A percentile compares a stretch with the other conserved stretches of the same genome.
Evolutionary conservation across 2,797 vertebrate genomes (phyloP).

Genomic region (Catamblyrhynchus diadema): DNA sequence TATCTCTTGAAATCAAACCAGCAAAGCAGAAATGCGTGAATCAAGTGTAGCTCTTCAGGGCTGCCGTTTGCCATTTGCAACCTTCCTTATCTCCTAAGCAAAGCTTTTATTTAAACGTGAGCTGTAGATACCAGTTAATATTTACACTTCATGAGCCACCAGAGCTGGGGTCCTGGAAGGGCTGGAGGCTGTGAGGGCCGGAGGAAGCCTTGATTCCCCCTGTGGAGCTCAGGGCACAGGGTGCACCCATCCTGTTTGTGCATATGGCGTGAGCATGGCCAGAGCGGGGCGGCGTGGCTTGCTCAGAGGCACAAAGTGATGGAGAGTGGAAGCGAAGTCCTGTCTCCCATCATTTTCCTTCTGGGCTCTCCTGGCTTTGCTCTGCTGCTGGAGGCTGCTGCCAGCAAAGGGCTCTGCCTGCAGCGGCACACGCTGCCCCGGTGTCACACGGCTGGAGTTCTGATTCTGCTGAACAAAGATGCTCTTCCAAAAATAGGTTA

Average conservation of each 20-base stretch:
- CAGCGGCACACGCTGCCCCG: accelerated
- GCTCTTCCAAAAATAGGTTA: conserved; percentile 39
- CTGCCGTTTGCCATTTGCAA: background rate
- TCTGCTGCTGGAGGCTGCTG: accelerated
- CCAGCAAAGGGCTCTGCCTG: background rate
- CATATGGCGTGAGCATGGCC: accelerated
- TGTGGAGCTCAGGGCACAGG: background rate
- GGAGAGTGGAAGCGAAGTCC: background rate
- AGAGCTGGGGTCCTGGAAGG: background rate
- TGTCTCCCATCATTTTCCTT: background rate
- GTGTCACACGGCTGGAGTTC: background rate
- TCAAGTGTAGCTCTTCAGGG: background rate
- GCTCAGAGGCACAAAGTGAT: background rate
- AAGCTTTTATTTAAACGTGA: background rate
- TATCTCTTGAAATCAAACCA: background rate
- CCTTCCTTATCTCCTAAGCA: background rate
- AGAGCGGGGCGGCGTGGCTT: background rate
- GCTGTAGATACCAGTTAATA: background rate
- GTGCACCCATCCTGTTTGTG: background rate
- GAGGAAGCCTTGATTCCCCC: background rate
- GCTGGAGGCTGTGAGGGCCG: background rate
- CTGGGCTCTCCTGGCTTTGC: background rate
- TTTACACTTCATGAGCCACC: background rate
- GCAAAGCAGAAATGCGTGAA: background rate
- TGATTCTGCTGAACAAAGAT: conserved; percentile 42